Conservation (phyloP, 1,140 invertebrate species). For the Euglossa dilemma region DNA sequence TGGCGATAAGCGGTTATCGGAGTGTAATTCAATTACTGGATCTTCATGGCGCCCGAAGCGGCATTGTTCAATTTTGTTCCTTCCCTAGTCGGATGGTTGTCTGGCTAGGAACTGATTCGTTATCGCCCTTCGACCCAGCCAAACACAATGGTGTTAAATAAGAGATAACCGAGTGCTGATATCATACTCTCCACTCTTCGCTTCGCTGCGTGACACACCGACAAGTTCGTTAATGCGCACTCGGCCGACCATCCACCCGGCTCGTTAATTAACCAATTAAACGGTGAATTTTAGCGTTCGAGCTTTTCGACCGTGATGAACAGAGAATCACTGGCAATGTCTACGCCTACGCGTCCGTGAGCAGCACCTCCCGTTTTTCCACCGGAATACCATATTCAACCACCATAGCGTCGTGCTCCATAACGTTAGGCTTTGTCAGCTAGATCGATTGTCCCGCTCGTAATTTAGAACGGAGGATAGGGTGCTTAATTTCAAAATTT, state of each 20-base stretch:
- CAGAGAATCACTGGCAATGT: neutral
- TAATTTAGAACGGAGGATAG: too few species aligned
- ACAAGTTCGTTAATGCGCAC: constrained; percentile 63
- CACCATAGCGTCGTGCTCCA: neutral
- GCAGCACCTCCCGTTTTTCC: neutral
- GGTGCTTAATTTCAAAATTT: too few species aligned
- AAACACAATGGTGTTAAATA: constrained; percentile 79
- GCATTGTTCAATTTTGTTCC: constrained; percentile 75
- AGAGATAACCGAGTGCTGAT: constrained; percentile 71
- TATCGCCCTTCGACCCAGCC: constrained; percentile 70
- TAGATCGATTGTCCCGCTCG: too few species aligned
- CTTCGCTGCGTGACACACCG: constrained; percentile 42
- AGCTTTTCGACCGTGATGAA: neutral
- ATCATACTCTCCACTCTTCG: constrained; percentile 53
- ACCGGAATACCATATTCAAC: neutral
- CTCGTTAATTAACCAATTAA: constrained; percentile 66
- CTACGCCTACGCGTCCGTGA: neutral
- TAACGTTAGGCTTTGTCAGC: too few species aligned
- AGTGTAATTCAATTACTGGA: constrained; percentile 80
- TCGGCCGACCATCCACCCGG: neutral
- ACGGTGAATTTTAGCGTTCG: constrained; percentile 24
- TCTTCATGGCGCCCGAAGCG: constrained; percentile 77
- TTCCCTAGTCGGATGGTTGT: constrained; percentile 31
- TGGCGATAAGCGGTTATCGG: constrained; percentile 77
- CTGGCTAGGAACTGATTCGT: constrained; percentile 72